Evolutionary conservation across 1,140 invertebrate genomes (phyloP), one percentile per base, ranked within the genome.

Genomic region (Zaprionus gabonicus): DNA sequence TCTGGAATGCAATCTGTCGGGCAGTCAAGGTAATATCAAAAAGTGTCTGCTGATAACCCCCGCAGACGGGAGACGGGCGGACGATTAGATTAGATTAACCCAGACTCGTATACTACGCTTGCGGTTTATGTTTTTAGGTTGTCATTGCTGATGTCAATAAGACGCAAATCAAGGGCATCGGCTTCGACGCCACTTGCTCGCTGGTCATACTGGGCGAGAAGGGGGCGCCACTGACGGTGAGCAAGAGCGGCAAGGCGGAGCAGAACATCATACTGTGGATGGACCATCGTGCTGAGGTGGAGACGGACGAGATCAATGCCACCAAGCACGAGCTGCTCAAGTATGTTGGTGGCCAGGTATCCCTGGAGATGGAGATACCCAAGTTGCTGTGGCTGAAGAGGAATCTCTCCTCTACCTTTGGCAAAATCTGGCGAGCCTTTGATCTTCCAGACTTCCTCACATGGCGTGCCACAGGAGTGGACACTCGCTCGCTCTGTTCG

Each of bases 141-240:
- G 95, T 97, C 36, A 93, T 93, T 46, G 85, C 92, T 81, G 93
- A 94, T 80, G 92, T 96, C 38, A 85, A 94, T 55, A 93, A 94
- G 56, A 84, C 94, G 55, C 82, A 93, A 77, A 94, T 99, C 12
- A 96, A 95, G 94, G 97, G 97, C 51, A 96, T 99, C 83, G 98
- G 98, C 1, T 99, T 99, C 94, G 98, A 98, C 95, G 98, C 98
- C 17, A 99, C 98, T 38, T 99, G 98, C 92, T 99, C 98, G 13
- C 92, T 99, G 49, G 98, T 98, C 6, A 96, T 95, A 23, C 76
- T 99, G 20, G 97, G 96, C 81, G 93, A 94, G 80, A 93, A 96
- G 76, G 95, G 95, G 23, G 93, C 95, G 55, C 96, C 98, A 4
- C 82, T 98, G 7, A 95, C 96, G 20, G 95, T 98, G 0, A 97